phyloP scores from a whole-genome alignment of 2,888 invertebrate genomes.

The Stratiomys singularior region DNA sequence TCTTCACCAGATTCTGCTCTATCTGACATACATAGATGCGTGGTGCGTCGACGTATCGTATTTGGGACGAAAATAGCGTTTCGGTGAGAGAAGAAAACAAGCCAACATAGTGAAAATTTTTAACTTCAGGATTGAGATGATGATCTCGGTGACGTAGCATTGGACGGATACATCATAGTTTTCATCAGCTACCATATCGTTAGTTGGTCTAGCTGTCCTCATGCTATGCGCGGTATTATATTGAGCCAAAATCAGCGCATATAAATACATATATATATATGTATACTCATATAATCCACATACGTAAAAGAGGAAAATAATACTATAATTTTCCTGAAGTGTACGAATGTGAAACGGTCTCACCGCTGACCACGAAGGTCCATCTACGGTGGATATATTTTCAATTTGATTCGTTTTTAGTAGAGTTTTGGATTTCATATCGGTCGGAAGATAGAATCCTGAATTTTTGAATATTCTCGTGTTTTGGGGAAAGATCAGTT shows the following conservation, averaged over 20 bases:
- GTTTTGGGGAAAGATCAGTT: neutral
- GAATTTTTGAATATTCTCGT: slow-evolving; percentile 17
- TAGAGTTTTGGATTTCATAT: slow-evolving; percentile 66
- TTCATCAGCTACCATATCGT: neutral
- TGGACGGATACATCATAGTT: neutral
- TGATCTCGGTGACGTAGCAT: slow-evolving; percentile 19
- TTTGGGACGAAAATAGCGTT: slow-evolving; percentile 49
- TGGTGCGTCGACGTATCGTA: slow-evolving; percentile 35
- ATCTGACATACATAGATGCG: slow-evolving; percentile 5
- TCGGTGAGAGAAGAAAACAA: neutral
- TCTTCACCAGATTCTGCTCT: neutral
- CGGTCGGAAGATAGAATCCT: slow-evolving; percentile 56
- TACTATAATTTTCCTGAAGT: slow-evolving; percentile 14
- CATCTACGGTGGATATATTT: slow-evolving; percentile 65
- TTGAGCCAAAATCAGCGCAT: neutral
- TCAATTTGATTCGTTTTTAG: slow-evolving; percentile 59
- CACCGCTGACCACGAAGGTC: slow-evolving; percentile 54
- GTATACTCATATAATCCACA: too few species aligned
- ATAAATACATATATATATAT: neutral
- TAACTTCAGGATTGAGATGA: slow-evolving; percentile 25
- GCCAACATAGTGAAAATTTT: slow-evolving; percentile 33
- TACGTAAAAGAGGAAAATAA: neutral
- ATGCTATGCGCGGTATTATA: neutral
- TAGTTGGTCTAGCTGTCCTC: neutral
- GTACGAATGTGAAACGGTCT: slow-evolving; percentile 30